Base-by-base conservation (phyloP, 1,140 invertebrate species). In the Drosophila eugracilis region DNA sequence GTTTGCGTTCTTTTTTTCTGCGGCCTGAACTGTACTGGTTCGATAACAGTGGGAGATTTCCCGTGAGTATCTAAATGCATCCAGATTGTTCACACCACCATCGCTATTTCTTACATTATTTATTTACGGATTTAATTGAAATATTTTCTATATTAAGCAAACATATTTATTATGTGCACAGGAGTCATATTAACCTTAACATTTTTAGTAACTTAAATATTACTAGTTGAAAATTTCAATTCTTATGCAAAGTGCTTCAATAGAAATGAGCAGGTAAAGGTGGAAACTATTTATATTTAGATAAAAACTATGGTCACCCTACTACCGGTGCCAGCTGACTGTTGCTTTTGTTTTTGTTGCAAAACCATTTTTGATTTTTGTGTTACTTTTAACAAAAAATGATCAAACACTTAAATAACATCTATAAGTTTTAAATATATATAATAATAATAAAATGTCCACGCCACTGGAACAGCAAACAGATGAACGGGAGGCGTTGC, bases 401-500 rank as follows among this genome's bases (percentile, higher is more conserved):
- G 60, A 53, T 26, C 7, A 22, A 37, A 17, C 3, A 3, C 30
- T 12, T 10, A n/a, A 32, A 32, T 12, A 32, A 3, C n/a, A n/a
- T n/a, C n/a, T n/a, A n/a, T n/a, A n/a, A n/a, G n/a, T 12, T 10
- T 12, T 32, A 17, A 55, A 69, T 48, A 41, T 6, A 44, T 26
- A 32, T 0, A 32, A 6, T 32, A 12, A n/a, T 12, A 45, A 14
- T 32, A 92, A 52, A 89, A 94, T 94, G 94, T 93, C 92, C 39
- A 93, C 94, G 79, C 86, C 84, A 21, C 57, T 92, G 26, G 95
- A 96, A 89, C 92, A 95, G 48, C 96, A 97, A 92, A 93, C 96
- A 66, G 97, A 98, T 85, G 98, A 99, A 92, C 92, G 95, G 50
- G 97, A 98, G 94, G 98, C 98, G 0, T 92, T 99, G 50, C 93